Conservation (phyloP, 2,797 vertebrate species). For the Prionace glauca region DNA sequence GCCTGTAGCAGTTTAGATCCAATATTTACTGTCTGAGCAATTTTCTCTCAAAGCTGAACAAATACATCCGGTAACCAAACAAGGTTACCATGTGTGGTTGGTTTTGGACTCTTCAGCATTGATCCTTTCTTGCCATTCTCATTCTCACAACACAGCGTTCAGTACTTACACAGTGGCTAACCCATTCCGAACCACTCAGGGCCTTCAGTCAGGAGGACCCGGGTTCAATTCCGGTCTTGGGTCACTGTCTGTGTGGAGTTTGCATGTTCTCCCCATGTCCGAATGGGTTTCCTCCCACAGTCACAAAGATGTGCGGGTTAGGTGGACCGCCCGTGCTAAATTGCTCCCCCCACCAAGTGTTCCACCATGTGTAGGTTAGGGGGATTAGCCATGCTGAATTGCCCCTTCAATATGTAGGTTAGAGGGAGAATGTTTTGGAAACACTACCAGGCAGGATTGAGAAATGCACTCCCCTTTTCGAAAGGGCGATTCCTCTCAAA, state of each 20-base stretch:
- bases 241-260: too few relatives aligned
- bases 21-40: background rate
- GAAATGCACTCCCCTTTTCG: background rate
- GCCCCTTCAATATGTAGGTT: too few relatives aligned
- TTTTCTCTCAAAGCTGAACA: background rate
- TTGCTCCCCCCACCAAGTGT: too few relatives aligned
- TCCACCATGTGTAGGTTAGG: too few relatives aligned
- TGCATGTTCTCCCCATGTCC: too few relatives aligned
- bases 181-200: background rate
- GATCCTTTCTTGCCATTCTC: background rate
- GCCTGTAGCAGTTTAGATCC: background rate
- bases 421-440: background rate
- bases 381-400: too few relatives aligned
- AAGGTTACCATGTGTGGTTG: background rate
- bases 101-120: background rate
- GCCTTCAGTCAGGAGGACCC: background rate
- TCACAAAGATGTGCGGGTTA: too few relatives aligned
- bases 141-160: background rate
- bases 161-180: background rate
- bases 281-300: too few relatives aligned
- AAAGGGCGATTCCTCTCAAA: background rate
- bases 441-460: background rate
- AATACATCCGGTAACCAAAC: background rate
- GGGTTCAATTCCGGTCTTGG: too few relatives aligned
- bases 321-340: too few relatives aligned